Evolutionary conservation across 2,113 vertebrate species (phyloP).

Genomic region (Bagarius yarrelli): DNA sequence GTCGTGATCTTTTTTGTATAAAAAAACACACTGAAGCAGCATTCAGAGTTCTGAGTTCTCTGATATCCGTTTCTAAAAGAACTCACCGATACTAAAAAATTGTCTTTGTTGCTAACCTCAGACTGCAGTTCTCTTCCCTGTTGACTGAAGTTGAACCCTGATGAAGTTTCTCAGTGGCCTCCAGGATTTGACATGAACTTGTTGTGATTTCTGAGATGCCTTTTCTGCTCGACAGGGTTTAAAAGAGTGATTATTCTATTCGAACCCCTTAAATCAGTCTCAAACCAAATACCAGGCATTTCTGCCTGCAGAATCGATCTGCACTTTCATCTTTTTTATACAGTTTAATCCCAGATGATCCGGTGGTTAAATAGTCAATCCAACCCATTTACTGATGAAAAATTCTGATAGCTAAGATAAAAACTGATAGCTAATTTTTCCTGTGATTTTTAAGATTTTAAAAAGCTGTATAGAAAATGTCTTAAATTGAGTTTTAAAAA

Average conservation of each 20-base stretch:
- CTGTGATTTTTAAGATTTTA: no score
- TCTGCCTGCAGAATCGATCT: no score
- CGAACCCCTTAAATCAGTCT: neutral
- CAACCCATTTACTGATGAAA: no score
- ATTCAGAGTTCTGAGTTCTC: neutral
- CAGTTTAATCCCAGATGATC: no score
- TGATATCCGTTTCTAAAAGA: conserved; percentile 7
- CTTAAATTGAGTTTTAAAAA: no score
- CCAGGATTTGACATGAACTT: neutral
- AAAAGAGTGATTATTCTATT: neutral
- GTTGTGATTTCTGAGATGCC: neutral
- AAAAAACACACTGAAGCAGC: neutral
- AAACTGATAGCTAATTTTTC: no score
- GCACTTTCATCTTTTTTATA: no score
- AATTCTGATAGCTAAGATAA: no score
- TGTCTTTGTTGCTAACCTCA: neutral
- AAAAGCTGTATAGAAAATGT: no score
- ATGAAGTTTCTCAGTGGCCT: neutral
- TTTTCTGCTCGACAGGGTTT: neutral
- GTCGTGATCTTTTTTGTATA: no score
- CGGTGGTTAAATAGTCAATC: no score
- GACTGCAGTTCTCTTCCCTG: neutral
- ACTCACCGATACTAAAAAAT: neutral
- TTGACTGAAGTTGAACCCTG: neutral
- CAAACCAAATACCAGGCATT: no score